Evolutionary conservation across 2,113 vertebrate species (phyloP), one percentile per base, ranked within the genome.

Genomic region (Gopherus flavomarginatus): DNA sequence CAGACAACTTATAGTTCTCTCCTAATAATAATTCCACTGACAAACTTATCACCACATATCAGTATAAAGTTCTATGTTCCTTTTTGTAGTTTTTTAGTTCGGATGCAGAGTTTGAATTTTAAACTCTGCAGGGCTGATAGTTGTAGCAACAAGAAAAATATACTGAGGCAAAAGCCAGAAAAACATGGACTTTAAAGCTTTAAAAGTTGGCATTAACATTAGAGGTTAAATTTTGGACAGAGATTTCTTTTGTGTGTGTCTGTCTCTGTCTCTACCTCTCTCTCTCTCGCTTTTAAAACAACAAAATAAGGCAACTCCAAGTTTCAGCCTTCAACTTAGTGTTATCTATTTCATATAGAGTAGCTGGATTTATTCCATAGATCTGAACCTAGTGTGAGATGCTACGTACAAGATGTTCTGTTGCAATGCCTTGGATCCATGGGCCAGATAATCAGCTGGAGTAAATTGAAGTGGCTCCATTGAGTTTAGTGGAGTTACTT

Each of bases 401-500:
- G 5, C 31, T 22, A 42, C 92, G 83, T 92, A 9, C 82, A 86
- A 89, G 56, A n/a, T n/a, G 62, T 35, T 6, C 65, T 8, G 6
- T 77, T 31, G 2, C 31, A 89, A n/a, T 86, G 75, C 6, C 29
- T 57, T 94, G 86, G 75, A 91, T 90, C 19, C 79, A 91, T 1
- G 16, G 54, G 81, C 24, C 0, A 0, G 22, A 81, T 89, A 22
- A 38, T 75, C 53, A 88, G 1, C 1, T 38, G n/a, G 4, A 83
- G 42, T 50, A 89, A 83, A 42, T 2, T 31, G 38, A 83, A 91
- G 26, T 62, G 56, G 83, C n/a, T 90, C 50, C 54, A n/a, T 17
- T 83, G 53, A 95, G 47, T 80, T 86, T 65, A 59, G 27, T 80
- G 59, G 42, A 93, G 75, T 31, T 89, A 38, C 90, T 96, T 92